Percentiles rank a stretch among this genome's conserved stretches.
phyloP scores from a whole-genome alignment of 1,140 invertebrate species.

The Calliphora vicina region DNA sequence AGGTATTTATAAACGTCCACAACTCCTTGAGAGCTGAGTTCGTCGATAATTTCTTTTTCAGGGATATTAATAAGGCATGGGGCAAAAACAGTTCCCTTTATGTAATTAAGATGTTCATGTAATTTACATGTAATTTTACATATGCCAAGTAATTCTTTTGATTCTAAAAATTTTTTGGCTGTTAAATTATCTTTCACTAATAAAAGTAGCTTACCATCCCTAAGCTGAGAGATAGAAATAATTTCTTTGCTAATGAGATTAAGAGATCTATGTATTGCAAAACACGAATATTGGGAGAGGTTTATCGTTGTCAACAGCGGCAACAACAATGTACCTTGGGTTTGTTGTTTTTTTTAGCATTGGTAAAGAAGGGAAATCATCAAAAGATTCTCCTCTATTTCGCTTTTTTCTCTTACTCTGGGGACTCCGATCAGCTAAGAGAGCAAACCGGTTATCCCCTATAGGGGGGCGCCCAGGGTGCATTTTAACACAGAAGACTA shows the following conservation, averaged over 20 bases:
- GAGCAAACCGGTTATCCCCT: too few species aligned
- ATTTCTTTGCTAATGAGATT: neutral
- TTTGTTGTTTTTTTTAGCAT: neutral
- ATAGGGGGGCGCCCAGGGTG: too few species aligned
- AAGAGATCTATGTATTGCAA: neutral
- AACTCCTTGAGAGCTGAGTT: slow-evolving; percentile 26
- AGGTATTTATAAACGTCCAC: slow-evolving; percentile 28
- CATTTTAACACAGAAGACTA: too few species aligned
- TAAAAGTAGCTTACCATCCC: neutral
- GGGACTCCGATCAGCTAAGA: too few species aligned
- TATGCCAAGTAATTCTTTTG: slow-evolving; percentile 5
- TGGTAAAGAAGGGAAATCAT: neutral
- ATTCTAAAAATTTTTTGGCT: slow-evolving; percentile 14
- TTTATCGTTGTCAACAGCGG: neutral
- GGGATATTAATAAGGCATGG: slow-evolving; percentile 19
- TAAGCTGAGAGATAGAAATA: neutral
- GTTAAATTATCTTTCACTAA: neutral
- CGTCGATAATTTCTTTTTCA: slow-evolving; percentile 19
- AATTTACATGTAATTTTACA: neutral
- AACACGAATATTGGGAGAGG: neutral
- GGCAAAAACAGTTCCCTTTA: slow-evolving; percentile 22
- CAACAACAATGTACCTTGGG: neutral
- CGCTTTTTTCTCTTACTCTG: too few species aligned
- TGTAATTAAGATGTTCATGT: slow-evolving; percentile 21
- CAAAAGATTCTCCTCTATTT: too few species aligned